These are phyloP conservation scores for Polydrusus tereticollis DNA, from an alignment of 2,888 invertebrate species.

Conservation along the genomic window DNA sequence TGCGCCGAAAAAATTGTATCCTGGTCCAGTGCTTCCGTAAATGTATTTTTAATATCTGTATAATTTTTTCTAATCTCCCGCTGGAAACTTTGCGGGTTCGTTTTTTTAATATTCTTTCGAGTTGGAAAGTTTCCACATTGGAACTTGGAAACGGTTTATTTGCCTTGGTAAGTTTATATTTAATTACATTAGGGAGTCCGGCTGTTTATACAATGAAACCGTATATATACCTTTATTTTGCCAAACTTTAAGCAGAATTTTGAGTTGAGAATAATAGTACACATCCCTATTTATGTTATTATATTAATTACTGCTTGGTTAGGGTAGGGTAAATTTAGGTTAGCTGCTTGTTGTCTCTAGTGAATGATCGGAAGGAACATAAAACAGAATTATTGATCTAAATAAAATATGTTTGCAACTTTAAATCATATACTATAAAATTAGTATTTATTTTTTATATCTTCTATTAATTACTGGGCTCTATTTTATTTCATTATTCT, in stretches of 20 bases:
- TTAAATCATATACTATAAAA: too few species aligned
- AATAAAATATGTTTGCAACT: too few species aligned
- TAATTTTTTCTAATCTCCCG: conserved; percentile 39
- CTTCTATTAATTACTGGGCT: too few species aligned
- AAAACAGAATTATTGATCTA: too few species aligned
- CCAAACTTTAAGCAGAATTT: neutral
- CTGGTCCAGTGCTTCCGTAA: conserved; percentile 33
- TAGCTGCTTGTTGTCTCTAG: too few species aligned
- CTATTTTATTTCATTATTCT: neutral
- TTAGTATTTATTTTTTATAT: too few species aligned
- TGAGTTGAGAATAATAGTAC: neutral
- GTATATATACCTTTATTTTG: neutral
- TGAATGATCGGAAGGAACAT: too few species aligned
- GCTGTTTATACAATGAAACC: conserved; percentile 44
- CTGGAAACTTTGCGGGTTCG: conserved; percentile 32
- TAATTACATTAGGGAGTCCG: conserved; percentile 56
- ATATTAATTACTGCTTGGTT: neutral
- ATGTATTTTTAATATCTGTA: conserved; percentile 47
- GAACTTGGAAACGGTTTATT: conserved; percentile 52
- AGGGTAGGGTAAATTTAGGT: neutral
- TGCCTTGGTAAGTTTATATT: conserved; percentile 55
- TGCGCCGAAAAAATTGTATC: conserved; percentile 41
- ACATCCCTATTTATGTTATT: neutral
- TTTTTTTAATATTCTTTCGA: conserved; percentile 36
- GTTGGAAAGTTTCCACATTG: conserved; percentile 36